Evolutionary conservation across 2,113 vertebrate species (phyloP).

Genomic region (Regulus satrapa): DNA sequence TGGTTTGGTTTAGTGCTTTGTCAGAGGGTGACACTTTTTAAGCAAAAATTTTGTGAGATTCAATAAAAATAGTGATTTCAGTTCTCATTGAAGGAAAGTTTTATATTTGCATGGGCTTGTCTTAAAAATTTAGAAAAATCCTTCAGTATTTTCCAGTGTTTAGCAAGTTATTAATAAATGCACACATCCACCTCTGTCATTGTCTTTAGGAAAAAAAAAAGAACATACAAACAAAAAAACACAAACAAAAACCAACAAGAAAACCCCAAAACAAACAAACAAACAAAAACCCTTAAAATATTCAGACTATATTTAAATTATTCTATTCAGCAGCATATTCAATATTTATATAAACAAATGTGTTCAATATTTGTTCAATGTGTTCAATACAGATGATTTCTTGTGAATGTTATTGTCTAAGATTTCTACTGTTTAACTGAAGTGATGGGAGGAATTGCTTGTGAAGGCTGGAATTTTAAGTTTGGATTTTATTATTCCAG

Average conservation of each 20-base stretch:
- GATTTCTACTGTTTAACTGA: not conserved
- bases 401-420: not conserved
- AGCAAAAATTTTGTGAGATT: not conserved
- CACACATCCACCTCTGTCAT: not conserved
- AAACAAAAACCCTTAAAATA: not conserved
- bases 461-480: not conserved
- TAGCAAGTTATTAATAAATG: not conserved
- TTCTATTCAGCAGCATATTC: not conserved
- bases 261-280: too few species aligned
- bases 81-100: accelerated
- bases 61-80: not conserved
- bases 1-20: not conserved
- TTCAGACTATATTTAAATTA: not conserved
- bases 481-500: not conserved
- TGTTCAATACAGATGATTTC: not conserved
- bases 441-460: not conserved
- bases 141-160: not conserved
- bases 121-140: not conserved
- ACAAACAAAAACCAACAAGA: too few species aligned
- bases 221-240: too few species aligned
- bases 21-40: not conserved
- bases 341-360: not conserved
- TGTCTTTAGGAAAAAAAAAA: not conserved
- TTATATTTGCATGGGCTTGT: not conserved
- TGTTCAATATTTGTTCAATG: too few species aligned